A percentile compares a stretch with the other conserved stretches of the same genome.
Evolutionary conservation across 1,140 invertebrate genomes (phyloP).

Genomic region (Drosophila nannoptera): DNA sequence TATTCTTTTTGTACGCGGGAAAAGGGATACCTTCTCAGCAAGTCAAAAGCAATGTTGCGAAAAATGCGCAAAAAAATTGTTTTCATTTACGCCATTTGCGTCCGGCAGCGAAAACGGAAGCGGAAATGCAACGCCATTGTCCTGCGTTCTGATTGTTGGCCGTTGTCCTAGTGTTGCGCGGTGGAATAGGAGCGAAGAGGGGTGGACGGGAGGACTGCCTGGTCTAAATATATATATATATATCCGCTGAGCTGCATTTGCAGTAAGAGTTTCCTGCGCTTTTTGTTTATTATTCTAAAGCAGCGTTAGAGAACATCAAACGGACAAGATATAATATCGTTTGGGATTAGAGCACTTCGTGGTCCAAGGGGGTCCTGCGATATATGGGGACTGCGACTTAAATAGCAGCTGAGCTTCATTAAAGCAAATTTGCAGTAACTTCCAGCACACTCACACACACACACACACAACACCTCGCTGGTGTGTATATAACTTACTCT

Average conservation of each 20-base stretch:
- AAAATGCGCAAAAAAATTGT: constrained; percentile 10
- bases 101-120: constrained; percentile 50
- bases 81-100: constrained; percentile 39
- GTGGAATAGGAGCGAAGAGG: constrained; percentile 20
- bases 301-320: background rate
- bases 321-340: background rate
- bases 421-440: background rate
- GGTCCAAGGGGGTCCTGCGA: too few species aligned
- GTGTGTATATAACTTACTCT: too few species aligned
- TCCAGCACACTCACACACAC: background rate
- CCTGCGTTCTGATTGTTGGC: constrained; percentile 33
- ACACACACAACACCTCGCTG: background rate
- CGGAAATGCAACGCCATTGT: constrained; percentile 72
- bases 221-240: background rate
- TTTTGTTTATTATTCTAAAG: constrained; percentile 12
- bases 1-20: background rate
- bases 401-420: constrained; percentile 21
- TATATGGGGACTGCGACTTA: too few species aligned
- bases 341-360: background rate
- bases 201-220: too few species aligned
- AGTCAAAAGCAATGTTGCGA: constrained; percentile 12
- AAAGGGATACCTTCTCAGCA: constrained; percentile 13
- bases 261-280: constrained; percentile 1
- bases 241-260: constrained; percentile 31
- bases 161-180: constrained; percentile 43